A percentile compares a stretch with the other conserved stretches of the same genome.
phyloP scores from a whole-genome alignment of 1,140 invertebrate genomes.

The Periplaneta americana region DNA sequence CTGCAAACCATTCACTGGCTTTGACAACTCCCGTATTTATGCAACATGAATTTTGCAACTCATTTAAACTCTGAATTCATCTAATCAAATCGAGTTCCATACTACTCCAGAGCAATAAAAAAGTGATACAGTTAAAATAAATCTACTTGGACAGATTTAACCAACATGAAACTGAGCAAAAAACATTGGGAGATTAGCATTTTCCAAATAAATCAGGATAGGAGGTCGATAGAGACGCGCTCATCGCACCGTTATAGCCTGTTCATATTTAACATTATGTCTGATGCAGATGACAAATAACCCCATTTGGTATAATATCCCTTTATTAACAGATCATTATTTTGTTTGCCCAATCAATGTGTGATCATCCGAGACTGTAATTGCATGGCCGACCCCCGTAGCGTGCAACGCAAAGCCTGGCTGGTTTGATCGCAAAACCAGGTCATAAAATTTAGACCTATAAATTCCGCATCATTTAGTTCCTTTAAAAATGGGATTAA shows the following conservation, averaged over 20 bases:
- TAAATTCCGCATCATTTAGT: background rate
- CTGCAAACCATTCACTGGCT: too few species aligned
- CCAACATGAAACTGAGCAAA: too few species aligned
- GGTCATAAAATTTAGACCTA: background rate
- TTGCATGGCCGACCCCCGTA: background rate
- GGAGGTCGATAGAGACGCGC: background rate
- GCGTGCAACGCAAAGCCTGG: too few species aligned
- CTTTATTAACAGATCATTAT: background rate
- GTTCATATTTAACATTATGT: background rate
- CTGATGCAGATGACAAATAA: background rate
- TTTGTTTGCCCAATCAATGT: background rate
- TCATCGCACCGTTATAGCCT: background rate
- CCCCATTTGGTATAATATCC: background rate
- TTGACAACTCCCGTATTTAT: too few species aligned
- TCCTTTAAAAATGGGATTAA: background rate
- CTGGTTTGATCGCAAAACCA: background rate
- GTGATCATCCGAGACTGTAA: background rate
- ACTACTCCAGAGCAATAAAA: background rate
- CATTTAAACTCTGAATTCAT: background rate
- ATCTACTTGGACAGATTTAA: background rate
- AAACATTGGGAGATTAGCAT: background rate
- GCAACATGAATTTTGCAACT: background rate
- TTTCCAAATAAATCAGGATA: background rate
- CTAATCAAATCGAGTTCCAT: background rate
- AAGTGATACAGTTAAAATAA: background rate